Base-by-base conservation (phyloP, 2,888 invertebrate genomes). In the Tolmerus cingulatus region DNA sequence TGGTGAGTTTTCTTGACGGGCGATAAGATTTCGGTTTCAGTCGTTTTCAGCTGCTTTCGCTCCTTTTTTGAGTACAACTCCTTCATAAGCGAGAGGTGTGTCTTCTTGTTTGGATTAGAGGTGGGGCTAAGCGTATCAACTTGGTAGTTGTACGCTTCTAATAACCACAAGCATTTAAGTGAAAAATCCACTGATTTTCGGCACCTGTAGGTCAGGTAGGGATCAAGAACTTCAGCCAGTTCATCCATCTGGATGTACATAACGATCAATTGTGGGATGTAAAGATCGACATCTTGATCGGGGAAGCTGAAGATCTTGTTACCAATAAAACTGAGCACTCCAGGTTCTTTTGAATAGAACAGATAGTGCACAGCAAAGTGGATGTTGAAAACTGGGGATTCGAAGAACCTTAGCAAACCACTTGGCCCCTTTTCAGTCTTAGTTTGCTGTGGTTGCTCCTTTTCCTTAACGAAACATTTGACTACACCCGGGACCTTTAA, bases 221-320 rank as follows among this genome's bases (percentile, higher is more conserved):
- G 96, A 93, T 97, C 96, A 87, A 97, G 93, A 5, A 97, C 97
- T 94, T 99, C 99, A 87, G 99, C 99, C 90, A 99, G 96, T 92
- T 99, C 99, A 91, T 97, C 97, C 96, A 98, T 98, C 94, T 99
- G 98, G 93, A 99, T 97, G 93, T 99, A 99, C 97, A 99, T 98
- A 91, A 98, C 98, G 91, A 99, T 96, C 91, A 99, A 93, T 93
- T 99, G 99, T 79, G 99, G 99, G 92, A 99, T 95, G 93, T 99
- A 99, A 93, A 99, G 98, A 94, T 99, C 99, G 89, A 99, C 98
- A 90, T 98, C 98, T 89, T 94, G 94, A 92, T 97, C 95, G 43
- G 96, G 95, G 93, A 99, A 99, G 93, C 97, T 97, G 93, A 99
- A 99, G 93, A 99, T 95, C 93, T 98, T 97, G 94, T 99, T 99